Percentiles rank a stretch among this genome's conserved stretches.
Conservation (phyloP, 1,140 invertebrate species). For the Dendrolimus punctatus region DNA sequence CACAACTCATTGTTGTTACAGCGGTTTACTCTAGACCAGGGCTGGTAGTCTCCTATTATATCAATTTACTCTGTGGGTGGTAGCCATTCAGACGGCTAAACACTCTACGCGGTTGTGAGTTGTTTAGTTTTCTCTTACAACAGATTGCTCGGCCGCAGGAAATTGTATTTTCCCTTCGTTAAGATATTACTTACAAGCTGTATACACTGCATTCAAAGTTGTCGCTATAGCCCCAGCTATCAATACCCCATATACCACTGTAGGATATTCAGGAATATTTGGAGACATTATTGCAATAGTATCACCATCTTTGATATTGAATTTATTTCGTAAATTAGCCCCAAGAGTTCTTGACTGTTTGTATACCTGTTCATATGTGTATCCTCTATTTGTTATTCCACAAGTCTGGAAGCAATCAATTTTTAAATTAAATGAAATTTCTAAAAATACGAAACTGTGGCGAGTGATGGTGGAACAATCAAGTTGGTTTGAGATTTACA, state of each 20-base stretch:
- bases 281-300: slow-evolving; percentile 80
- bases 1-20: no score
- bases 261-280: slow-evolving; percentile 85
- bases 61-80: no score
- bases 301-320: slow-evolving; percentile 80
- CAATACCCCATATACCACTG: slow-evolving; percentile 77
- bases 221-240: slow-evolving; percentile 82
- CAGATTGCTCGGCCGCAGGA: no score
- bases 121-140: no score
- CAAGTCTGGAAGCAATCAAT: slow-evolving; percentile 74
- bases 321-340: slow-evolving; percentile 76
- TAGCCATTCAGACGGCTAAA: no score
- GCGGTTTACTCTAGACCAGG: no score
- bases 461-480: no score
- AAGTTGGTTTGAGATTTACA: no score
- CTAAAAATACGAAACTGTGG: no score
- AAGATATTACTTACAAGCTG: slow-evolving; percentile 74
- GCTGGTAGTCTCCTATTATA: no score
- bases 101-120: no score
- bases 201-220: slow-evolving; percentile 87
- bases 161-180: not conserved
- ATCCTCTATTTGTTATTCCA: slow-evolving; percentile 78
- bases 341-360: slow-evolving; percentile 77
- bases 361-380: slow-evolving; percentile 79
- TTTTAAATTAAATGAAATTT: no score